Evolutionary conservation across 2,888 invertebrate genomes (phyloP).

Genomic region (Dinocampus coccinellae): DNA sequence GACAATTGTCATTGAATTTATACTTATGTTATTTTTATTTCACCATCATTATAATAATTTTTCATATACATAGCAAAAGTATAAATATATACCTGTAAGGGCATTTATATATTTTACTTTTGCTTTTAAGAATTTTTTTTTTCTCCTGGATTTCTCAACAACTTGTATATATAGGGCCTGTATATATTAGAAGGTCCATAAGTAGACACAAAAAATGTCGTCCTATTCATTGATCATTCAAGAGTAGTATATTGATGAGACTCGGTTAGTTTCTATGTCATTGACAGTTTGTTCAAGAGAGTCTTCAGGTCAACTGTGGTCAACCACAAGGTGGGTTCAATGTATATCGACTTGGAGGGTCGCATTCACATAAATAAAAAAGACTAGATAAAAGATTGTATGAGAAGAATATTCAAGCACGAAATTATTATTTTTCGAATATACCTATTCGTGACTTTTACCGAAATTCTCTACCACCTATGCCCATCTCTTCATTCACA

Average conservation of each 20-base stretch:
- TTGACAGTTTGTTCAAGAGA: background rate
- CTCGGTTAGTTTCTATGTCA: background rate
- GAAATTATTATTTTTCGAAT: conserved; percentile 47
- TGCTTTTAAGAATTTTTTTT: too few relatives aligned
- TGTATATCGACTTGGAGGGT: conserved; percentile 47
- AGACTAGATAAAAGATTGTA: too few relatives aligned
- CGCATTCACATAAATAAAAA: conserved; percentile 5
- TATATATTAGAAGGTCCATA: background rate
- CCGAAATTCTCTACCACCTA: background rate
- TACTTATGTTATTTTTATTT: background rate
- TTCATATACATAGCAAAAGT: background rate
- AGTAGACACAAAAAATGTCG: background rate
- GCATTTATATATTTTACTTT: background rate
- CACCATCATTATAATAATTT: background rate
- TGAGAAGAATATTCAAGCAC: conserved; percentile 39
- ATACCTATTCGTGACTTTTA: background rate
- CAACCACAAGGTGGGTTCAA: conserved; percentile 18
- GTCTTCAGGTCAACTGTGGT: conserved; percentile 9
- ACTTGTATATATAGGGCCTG: too few relatives aligned
- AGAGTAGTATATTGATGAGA: background rate
- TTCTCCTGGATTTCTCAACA: too few relatives aligned
- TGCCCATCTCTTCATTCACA: background rate
- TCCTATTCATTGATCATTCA: background rate
- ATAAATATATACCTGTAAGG: background rate
- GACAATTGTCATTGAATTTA: background rate